Evolutionary conservation across 1,140 invertebrate genomes (phyloP).

Genomic region (Brachionus sp.): DNA sequence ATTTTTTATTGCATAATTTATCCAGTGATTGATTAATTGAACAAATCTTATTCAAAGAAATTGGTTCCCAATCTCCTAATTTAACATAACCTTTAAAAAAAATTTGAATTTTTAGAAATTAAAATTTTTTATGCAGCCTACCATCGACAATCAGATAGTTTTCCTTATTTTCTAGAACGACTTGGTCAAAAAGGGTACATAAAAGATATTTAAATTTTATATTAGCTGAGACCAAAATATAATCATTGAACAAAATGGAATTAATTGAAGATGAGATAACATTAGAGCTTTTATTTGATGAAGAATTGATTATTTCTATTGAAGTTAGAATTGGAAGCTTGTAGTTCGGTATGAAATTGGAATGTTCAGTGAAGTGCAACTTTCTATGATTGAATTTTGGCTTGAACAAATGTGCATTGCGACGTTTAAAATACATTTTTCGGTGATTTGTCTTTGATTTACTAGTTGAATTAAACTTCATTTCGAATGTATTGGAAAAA

Average conservation of each 20-base stretch:
- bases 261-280: background rate
- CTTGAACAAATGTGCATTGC: slow-evolving; percentile 25
- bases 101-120: background rate
- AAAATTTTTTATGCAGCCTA: background rate
- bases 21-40: slow-evolving; percentile 2
- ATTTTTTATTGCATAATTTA: background rate
- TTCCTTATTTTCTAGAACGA: background rate
- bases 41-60: slow-evolving; percentile 4
- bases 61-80: slow-evolving; percentile 27
- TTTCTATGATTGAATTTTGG: background rate
- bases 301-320: background rate
- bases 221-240: slow-evolving; percentile 23
- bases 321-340: slow-evolving; percentile 4
- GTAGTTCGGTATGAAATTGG: background rate
- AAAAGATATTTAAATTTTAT: slow-evolving; percentile 29
- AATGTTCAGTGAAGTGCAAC: background rate
- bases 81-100: slow-evolving; percentile 3
- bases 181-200: slow-evolving; percentile 2
- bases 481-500: background rate
- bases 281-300: background rate
- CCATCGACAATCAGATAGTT: slow-evolving; percentile 23
- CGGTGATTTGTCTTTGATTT: background rate
- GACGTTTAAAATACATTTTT: slow-evolving; percentile 19
- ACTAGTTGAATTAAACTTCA: background rate
- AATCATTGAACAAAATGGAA: slow-evolving; percentile 37